Conservation (phyloP, 2,113 vertebrate species). For the Rhadina sibilatrix region DNA sequence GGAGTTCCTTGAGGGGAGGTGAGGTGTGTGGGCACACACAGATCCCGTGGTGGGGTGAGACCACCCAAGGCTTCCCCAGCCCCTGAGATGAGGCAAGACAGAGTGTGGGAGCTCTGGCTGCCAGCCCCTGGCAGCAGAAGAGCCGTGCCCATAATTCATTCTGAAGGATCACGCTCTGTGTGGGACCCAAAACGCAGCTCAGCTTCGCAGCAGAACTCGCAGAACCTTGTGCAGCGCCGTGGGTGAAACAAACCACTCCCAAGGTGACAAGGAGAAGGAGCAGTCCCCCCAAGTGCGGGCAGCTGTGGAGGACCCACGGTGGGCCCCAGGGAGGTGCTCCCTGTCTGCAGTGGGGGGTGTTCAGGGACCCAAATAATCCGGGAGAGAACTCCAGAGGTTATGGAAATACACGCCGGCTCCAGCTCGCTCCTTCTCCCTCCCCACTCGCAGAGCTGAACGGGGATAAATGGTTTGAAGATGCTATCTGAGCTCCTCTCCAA, state of each 20-base stretch:
- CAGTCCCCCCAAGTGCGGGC: fast-evolving
- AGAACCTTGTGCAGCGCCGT: fast-evolving
- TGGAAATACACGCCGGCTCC: fast-evolving
- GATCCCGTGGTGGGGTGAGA: not conserved
- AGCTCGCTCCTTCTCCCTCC: not conserved
- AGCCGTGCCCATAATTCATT: fast-evolving
- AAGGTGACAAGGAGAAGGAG: fast-evolving
- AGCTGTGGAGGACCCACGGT: fast-evolving
- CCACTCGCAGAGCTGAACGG: not conserved
- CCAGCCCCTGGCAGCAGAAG: not conserved
- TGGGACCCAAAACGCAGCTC: not conserved
- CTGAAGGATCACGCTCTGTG: fast-evolving
- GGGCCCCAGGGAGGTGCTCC: not conserved
- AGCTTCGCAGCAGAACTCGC: not conserved
- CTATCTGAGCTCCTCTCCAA: not conserved
- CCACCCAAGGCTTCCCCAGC: not conserved
- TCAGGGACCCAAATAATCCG: fast-evolving
- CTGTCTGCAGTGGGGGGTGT: fast-evolving
- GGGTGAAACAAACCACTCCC: fast-evolving
- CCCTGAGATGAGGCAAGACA: fast-evolving
- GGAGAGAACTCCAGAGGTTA: not conserved
- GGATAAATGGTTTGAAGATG: conserved; percentile 12
- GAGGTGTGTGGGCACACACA: not conserved
- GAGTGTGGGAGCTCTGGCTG: fast-evolving
- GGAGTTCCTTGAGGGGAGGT: not conserved